These are phyloP conservation scores for Azorinus chamasolen DNA, from an alignment of 2,888 invertebrate genomes.

Conservation along the genomic window DNA sequence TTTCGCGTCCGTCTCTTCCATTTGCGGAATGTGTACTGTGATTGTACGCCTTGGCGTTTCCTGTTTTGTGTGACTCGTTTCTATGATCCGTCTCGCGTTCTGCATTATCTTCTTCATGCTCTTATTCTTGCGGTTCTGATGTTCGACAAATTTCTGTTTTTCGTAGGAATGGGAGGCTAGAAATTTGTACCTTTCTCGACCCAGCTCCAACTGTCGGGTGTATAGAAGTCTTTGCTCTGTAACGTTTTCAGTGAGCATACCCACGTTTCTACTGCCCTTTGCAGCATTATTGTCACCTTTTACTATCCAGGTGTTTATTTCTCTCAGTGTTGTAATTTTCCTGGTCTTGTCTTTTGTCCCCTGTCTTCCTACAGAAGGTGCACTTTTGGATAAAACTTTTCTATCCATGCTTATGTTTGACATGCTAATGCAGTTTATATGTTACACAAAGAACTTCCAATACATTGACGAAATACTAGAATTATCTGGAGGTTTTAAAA, in stretches of 20 bases:
- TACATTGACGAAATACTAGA: no score
- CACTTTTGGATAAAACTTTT: slow-evolving; percentile 49
- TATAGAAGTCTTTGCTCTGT: slow-evolving; percentile 82
- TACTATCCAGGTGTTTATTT: slow-evolving; percentile 80
- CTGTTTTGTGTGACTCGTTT: slow-evolving; percentile 12
- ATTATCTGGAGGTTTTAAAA: no score
- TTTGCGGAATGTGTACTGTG: slow-evolving; percentile 52
- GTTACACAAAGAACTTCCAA: no score
- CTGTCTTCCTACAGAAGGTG: slow-evolving; percentile 35
- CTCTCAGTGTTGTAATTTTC: slow-evolving; percentile 76
- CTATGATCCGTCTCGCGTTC: slow-evolving; percentile 43
- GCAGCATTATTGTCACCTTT: slow-evolving; percentile 49
- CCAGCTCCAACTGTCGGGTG: slow-evolving; percentile 79
- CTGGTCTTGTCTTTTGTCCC: slow-evolving; percentile 54
- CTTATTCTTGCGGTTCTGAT: slow-evolving; percentile 70
- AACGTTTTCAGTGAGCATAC: slow-evolving; percentile 81
- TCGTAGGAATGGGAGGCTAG: slow-evolving; percentile 77
- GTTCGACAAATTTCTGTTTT: slow-evolving; percentile 79
- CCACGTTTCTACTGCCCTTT: slow-evolving; percentile 67
- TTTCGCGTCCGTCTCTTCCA: slow-evolving; percentile 18
- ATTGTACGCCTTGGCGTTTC: slow-evolving; percentile 19
- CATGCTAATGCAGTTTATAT: no score
- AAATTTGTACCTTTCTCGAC: slow-evolving; percentile 83
- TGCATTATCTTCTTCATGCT: slow-evolving; percentile 50
- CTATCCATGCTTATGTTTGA: slow-evolving; percentile 3